These are phyloP conservation scores for Atlantisia rogersi DNA, from an alignment of 2,113 vertebrate genomes.

Conservation along the genomic window DNA sequence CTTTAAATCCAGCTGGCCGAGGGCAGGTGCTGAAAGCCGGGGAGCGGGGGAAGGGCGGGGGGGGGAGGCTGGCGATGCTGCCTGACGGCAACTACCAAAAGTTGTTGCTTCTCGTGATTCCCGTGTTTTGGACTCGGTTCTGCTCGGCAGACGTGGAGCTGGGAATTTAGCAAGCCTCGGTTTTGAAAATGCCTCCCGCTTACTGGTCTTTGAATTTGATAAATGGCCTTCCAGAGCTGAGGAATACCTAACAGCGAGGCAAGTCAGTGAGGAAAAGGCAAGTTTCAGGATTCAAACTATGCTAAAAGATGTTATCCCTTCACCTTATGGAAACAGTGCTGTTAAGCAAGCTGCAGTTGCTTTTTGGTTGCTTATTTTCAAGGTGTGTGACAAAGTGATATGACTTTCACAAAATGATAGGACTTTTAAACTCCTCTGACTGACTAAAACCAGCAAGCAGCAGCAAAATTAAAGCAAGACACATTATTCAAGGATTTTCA, in stretches of 20 bases:
- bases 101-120: conserved; percentile 46
- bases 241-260: not conserved
- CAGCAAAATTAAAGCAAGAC: conserved; percentile 11
- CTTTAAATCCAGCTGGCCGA: conserved; percentile 58
- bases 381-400: not conserved
- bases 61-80: conserved; percentile 40
- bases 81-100: conserved; percentile 39
- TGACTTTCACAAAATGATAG: not conserved
- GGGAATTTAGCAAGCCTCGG: not conserved
- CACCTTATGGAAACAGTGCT: not conserved
- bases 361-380: not conserved
- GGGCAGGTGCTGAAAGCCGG: conserved; percentile 31
- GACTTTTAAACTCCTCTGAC: conserved; percentile 2
- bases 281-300: not conserved
- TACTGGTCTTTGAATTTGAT: not conserved
- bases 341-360: not conserved
- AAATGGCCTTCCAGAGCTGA: not conserved
- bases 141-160: not conserved
- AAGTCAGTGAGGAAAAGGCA: not conserved
- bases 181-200: conserved; percentile 1
- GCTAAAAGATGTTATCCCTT: not conserved
- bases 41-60: too few species aligned
- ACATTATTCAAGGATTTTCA: not conserved
- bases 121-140: not conserved
- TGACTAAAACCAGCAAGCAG: not conserved